Percentiles rank a stretch among this genome's conserved stretches.
phyloP scores from a whole-genome alignment of 2,888 invertebrate genomes.

The Pseudeuparius sepicola region DNA sequence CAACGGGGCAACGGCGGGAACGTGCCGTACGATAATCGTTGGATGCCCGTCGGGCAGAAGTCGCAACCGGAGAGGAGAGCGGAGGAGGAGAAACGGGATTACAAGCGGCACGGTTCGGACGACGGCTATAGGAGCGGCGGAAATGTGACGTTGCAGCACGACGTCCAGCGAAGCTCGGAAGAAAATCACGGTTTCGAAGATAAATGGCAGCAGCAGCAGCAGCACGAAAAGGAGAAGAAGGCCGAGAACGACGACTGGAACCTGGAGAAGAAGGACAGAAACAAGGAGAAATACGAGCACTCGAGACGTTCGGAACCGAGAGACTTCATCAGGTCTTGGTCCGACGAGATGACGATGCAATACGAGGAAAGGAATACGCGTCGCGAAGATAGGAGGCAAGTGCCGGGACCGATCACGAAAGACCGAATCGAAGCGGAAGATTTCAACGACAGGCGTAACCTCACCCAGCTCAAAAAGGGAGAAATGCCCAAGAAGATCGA shows the following conservation, averaged over 20 bases:
- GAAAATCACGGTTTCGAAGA: constrained; percentile 18
- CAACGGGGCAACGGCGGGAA: constrained; percentile 47
- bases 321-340: constrained; percentile 39
- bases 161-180: constrained; percentile 25
- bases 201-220: constrained; percentile 7
- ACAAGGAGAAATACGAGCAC: constrained; percentile 17
- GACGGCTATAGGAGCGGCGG: constrained; percentile 32
- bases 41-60: constrained; percentile 20
- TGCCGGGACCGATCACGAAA: constrained; percentile 51
- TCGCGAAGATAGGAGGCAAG: constrained; percentile 22
- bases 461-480: constrained; percentile 41
- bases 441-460: constrained; percentile 40
- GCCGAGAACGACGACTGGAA: constrained; percentile 19
- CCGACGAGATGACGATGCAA: constrained; percentile 26
- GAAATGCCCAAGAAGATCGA: constrained; percentile 20
- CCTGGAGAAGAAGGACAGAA: constrained; percentile 19
- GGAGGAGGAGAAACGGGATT: constrained; percentile 32
- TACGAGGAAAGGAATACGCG: constrained; percentile 33
- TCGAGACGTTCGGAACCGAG: constrained; percentile 41
- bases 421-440: constrained; percentile 52
- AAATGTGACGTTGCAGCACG: too few species aligned
- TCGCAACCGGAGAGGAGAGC: constrained; percentile 24
- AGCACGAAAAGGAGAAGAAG: constrained; percentile 22
- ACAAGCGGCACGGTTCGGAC: constrained; percentile 32
- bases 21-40: constrained; percentile 22